Evolutionary conservation across 2,888 invertebrate genomes (phyloP).

Genomic region (Calameuta pallipes): DNA sequence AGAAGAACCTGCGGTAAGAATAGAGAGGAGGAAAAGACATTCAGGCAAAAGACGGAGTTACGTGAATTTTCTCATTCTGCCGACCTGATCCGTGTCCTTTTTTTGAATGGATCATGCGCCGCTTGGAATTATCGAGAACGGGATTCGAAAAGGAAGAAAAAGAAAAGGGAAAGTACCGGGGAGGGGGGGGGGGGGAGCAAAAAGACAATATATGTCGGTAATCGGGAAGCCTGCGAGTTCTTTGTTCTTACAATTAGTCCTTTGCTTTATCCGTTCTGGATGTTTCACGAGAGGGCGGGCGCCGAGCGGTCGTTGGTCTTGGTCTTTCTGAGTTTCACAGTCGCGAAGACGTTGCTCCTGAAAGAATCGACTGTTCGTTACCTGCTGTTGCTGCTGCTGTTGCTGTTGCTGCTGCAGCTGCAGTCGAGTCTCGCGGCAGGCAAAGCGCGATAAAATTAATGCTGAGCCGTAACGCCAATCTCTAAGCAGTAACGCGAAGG

Average conservation of each 20-base stretch:
- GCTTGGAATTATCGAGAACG: conserved; percentile 2
- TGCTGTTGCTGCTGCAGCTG: no score
- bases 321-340: conserved; percentile 88
- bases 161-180: neutral
- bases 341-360: conserved; percentile 90
- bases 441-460: no score
- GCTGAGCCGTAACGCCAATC: no score
- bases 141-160: conserved; percentile 8
- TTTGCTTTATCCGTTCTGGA: neutral
- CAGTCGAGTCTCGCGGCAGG: no score
- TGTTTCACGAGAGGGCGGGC: conserved; percentile 70
- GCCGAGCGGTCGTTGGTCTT: conserved; percentile 89
- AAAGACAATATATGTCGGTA: neutral
- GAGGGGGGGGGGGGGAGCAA: neutral
- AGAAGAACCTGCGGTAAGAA: conserved; percentile 3
- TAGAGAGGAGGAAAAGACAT: conserved; percentile 10
- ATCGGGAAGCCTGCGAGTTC: conserved; percentile 1
- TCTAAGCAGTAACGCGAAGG: no score
- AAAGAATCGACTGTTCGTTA: conserved; percentile 41
- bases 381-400: neutral
- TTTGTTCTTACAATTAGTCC: neutral
- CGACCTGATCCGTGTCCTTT: conserved; percentile 26
- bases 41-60: conserved; percentile 22
- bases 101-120: neutral
- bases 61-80: conserved; percentile 7